Evolutionary conservation across 1,140 invertebrate species (phyloP).

Genomic region (Venustaconcha ellipsiformis): DNA sequence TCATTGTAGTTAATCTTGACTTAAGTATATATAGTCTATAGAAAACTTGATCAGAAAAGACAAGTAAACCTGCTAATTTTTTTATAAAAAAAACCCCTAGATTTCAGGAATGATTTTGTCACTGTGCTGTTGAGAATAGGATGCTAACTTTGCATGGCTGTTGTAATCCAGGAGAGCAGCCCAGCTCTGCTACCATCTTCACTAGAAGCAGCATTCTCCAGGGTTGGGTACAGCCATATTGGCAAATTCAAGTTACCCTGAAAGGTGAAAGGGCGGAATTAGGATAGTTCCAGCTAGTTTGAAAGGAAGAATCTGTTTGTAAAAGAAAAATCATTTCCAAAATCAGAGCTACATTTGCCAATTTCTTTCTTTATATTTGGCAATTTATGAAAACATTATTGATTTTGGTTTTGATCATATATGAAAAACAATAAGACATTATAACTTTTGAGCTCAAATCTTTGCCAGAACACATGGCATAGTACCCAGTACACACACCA

Average conservation of each 20-base stretch:
- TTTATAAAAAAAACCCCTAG: neutral
- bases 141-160: constrained; percentile 17
- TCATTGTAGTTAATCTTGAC: neutral
- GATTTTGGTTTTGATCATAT: no score
- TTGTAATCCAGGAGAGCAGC: constrained; percentile 30
- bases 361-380: no score
- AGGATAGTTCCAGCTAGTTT: no score
- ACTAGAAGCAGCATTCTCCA: constrained; percentile 10
- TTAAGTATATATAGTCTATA: neutral
- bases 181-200: constrained; percentile 6
- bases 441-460: no score
- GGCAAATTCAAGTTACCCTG: constrained; percentile 53
- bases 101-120: neutral
- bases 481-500: no score
- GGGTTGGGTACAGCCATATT: constrained; percentile 51
- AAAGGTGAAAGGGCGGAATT: constrained; percentile 1
- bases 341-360: no score
- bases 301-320: no score
- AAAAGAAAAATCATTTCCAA: no score
- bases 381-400: no score
- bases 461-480: no score
- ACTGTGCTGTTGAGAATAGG: neutral
- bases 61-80: neutral
- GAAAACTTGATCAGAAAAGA: neutral
- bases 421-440: no score